These are phyloP conservation scores for Callospermophilus lateralis DNA, from an alignment of 2,113 vertebrate species.

Conservation along the genomic window DNA sequence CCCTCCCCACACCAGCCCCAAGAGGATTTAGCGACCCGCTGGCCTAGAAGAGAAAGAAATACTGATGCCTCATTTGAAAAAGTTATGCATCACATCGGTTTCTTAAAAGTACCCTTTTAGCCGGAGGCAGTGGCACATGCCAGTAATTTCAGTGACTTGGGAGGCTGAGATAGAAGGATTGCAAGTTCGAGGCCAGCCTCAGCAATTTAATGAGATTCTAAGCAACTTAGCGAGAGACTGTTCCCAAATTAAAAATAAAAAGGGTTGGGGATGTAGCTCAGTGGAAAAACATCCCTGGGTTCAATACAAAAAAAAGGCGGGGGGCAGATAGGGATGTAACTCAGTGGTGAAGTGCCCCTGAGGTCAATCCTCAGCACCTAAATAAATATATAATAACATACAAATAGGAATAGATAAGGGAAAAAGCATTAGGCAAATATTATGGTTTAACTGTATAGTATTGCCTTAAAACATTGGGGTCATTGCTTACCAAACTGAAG, in stretches of 20 bases:
- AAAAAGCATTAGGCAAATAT: background rate
- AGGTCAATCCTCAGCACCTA: background rate
- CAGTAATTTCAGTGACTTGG: background rate
- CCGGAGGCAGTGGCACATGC: background rate
- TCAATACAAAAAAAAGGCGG: background rate
- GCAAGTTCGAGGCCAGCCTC: no score
- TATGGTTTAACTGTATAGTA: background rate
- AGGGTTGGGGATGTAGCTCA: background rate
- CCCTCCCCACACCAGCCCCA: fast-evolving
- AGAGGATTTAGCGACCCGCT: background rate
- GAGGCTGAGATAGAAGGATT: background rate
- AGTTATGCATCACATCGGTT: background rate
- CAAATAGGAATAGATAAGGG: background rate
- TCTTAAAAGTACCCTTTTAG: background rate
- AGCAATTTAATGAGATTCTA: no score
- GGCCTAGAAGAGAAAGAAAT: background rate
- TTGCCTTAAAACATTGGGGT: background rate
- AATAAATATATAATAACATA: background rate
- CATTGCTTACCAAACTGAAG: background rate
- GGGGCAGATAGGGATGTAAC: background rate
- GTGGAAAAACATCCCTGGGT: background rate
- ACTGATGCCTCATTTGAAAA: background rate
- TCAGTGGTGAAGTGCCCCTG: background rate
- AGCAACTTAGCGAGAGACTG: no score
- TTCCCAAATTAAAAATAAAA: no score